Conservation (phyloP, 2,888 invertebrate species). For the Meloe dianella region DNA sequence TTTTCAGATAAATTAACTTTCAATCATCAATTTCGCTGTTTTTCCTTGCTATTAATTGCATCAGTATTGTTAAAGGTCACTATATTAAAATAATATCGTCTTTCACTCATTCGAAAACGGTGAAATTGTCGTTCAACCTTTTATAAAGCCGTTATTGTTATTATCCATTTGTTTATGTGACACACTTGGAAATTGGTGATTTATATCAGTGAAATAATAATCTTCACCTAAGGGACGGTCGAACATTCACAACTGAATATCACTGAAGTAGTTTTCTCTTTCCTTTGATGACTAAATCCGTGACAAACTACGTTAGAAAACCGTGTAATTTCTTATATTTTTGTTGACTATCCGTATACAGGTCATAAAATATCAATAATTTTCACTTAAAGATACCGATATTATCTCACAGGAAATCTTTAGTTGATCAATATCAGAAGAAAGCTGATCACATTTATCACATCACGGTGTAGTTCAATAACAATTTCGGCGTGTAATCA, state of each 20-base stretch:
- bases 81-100: conserved; percentile 6
- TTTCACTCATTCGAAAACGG: conserved; percentile 6
- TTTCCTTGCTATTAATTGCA: neutral
- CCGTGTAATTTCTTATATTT: too few relatives aligned
- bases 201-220: conserved; percentile 4
- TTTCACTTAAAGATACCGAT: neutral
- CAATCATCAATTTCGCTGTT: conserved; percentile 9
- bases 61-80: conserved; percentile 11
- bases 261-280: too few relatives aligned
- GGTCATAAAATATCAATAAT: neutral
- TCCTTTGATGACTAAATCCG: neutral
- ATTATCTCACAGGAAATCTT: neutral
- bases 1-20: conserved; percentile 11
- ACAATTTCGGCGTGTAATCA: conserved; percentile 14
- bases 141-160: conserved; percentile 10
- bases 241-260: neutral
- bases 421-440: conserved; percentile 34
- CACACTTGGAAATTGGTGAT: conserved; percentile 1
- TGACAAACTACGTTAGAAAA: too few relatives aligned
- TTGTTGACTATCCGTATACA: too few relatives aligned
- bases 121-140: conserved; percentile 12
- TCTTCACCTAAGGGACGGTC: neutral
- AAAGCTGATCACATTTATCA: conserved; percentile 33
- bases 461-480: neutral
- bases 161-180: conserved; percentile 9